Evolutionary conservation across 2,888 invertebrate genomes (phyloP).

Genomic region (Apotomis turbidana): DNA sequence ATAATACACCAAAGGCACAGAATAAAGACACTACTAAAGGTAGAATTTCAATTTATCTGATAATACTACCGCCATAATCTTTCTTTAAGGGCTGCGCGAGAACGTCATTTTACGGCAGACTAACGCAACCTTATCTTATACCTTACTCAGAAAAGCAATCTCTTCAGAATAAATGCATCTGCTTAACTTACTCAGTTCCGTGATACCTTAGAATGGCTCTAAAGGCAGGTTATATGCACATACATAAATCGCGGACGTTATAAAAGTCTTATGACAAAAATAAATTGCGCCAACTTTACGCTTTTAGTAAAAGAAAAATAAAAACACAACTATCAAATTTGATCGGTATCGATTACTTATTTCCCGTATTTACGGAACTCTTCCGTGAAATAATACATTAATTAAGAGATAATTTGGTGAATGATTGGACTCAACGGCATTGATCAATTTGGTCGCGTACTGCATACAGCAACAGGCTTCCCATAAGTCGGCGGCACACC

Average conservation of each 20-base stretch:
- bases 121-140: background rate
- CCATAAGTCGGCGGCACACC: slow-evolving; percentile 49
- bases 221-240: slow-evolving; percentile 14
- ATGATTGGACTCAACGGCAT: background rate
- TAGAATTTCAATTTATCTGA: background rate
- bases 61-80: background rate
- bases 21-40: no score
- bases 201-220: background rate
- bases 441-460: slow-evolving; percentile 43
- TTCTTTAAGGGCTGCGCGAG: background rate
- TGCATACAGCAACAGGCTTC: slow-evolving; percentile 42
- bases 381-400: no score
- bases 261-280: background rate
- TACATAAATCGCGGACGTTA: background rate
- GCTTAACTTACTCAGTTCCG: background rate
- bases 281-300: background rate
- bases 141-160: slow-evolving; percentile 1
- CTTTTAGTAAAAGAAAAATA: background rate
- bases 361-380: no score
- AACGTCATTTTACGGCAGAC: slow-evolving; percentile 5
- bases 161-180: slow-evolving; percentile 6
- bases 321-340: no score
- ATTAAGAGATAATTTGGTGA: no score
- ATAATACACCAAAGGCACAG: background rate
- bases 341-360: no score